Conservation (phyloP, 2,113 vertebrate genomes). For the Cebidichthys violaceus region DNA sequence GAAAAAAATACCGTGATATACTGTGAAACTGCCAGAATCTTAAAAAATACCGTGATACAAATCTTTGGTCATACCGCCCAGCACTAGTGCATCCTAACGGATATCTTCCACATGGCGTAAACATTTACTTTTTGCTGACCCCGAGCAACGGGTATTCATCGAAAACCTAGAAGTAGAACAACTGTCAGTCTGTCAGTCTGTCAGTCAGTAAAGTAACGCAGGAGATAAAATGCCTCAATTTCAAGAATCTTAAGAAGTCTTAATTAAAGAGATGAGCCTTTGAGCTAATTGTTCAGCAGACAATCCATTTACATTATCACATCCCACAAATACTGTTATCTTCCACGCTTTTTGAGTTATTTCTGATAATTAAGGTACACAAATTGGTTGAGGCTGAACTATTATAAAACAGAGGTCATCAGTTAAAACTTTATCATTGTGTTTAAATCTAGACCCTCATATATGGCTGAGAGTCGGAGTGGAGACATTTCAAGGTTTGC, state of each 20-base stretch:
- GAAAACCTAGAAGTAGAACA: background rate
- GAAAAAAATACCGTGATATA: too few species aligned
- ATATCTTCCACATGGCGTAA: background rate
- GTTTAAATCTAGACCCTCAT: conserved; percentile 2
- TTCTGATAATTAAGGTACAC: background rate
- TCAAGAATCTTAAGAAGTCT: conserved; percentile 22
- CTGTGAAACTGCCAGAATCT: too few species aligned
- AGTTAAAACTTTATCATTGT: conserved; percentile 26
- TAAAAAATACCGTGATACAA: too few species aligned
- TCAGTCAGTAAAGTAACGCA: conserved; percentile 6
- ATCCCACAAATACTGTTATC: background rate
- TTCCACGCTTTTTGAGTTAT: background rate
- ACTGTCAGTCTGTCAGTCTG: too few species aligned
- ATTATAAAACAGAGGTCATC: background rate
- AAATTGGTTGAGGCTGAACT: background rate
- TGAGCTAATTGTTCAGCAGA: conserved; percentile 27
- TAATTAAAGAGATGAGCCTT: conserved; percentile 29
- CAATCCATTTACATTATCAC: conserved; percentile 17
- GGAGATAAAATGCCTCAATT: conserved; percentile 9
- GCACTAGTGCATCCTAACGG: too few species aligned
- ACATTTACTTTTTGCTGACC: background rate
- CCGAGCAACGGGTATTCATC: background rate
- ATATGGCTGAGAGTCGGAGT: conserved; percentile 2
- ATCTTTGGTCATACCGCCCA: too few species aligned
- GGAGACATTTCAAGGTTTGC: conserved; percentile 22